phyloP scores from a whole-genome alignment of 2,113 vertebrate species.

The Jaculus jaculus region DNA sequence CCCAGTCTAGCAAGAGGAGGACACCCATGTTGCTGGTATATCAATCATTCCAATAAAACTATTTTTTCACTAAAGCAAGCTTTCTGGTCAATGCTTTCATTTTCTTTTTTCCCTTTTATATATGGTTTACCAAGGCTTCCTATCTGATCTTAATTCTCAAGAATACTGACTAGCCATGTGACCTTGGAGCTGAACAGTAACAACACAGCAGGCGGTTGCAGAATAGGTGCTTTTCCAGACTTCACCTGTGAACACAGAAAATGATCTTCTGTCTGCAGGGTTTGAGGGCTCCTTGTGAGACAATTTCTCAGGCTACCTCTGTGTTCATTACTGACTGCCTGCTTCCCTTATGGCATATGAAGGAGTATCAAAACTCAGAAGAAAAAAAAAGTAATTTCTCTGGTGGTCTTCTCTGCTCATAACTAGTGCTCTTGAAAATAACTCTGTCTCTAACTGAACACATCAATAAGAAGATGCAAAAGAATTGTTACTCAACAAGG shows the following conservation, averaged over 20 bases:
- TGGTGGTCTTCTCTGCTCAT: conserved; percentile 72
- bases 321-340: conserved; percentile 83
- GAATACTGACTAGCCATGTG: conserved; percentile 60
- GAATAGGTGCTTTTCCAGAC: conserved; percentile 72
- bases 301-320: conserved; percentile 80
- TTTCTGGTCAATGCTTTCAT: conserved; percentile 2
- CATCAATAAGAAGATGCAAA: conserved; percentile 53
- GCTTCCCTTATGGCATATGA: conserved; percentile 76
- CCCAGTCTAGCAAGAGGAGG: background rate
- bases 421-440: conserved; percentile 67
- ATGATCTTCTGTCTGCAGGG: conserved; percentile 81
- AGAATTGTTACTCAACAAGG: background rate
- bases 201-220: conserved; percentile 73
- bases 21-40: background rate
- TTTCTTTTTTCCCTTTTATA: background rate
- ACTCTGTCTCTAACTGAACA: conserved; percentile 66
- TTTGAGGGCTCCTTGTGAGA: conserved; percentile 71
- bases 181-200: conserved; percentile 67
- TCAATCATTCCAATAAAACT: background rate
- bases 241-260: conserved; percentile 81
- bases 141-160: conserved; percentile 59
- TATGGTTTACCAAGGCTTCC: conserved; percentile 11
- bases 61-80: conserved; percentile 2
- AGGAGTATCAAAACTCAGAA: conserved; percentile 81
- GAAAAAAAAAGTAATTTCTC: conserved; percentile 77